Percentiles rank a stretch among this genome's conserved stretches.
phyloP scores from a whole-genome alignment of 2,888 invertebrate genomes.

The Stenichneumon culpator region DNA sequence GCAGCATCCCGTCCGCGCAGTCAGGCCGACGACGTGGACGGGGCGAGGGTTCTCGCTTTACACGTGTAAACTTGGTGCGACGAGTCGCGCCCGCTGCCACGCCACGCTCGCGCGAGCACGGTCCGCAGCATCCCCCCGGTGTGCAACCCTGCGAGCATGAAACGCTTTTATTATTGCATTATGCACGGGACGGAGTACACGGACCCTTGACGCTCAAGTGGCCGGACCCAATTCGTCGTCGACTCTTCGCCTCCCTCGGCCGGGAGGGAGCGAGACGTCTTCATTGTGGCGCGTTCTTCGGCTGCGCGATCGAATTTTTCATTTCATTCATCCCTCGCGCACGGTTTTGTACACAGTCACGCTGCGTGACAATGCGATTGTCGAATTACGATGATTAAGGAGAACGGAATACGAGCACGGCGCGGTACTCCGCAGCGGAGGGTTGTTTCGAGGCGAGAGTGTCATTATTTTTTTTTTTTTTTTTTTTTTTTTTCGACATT shows the following conservation, averaged over 20 bases:
- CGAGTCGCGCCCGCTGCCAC: constrained; percentile 56
- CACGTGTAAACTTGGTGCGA: constrained; percentile 68
- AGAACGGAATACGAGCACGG: constrained; percentile 28
- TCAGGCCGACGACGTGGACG: constrained; percentile 47
- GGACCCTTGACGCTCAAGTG: constrained; percentile 73
- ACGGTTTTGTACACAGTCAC: constrained; percentile 33
- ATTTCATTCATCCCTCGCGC: constrained; percentile 28
- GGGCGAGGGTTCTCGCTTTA: constrained; percentile 54
- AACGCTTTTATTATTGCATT: constrained; percentile 75
- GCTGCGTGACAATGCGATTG: constrained; percentile 56
- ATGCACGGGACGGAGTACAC: constrained; percentile 73
- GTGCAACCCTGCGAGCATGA: constrained; percentile 71
- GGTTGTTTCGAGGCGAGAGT: constrained; percentile 2
- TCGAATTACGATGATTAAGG: constrained; percentile 61
- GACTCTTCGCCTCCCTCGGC: constrained; percentile 32
- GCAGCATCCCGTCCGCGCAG: constrained; percentile 20
- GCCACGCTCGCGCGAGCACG: constrained; percentile 60
- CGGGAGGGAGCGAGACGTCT: constrained; percentile 18
- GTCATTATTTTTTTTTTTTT: constrained; percentile 17
- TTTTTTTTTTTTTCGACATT: not conserved
- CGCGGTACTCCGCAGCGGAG: constrained; percentile 13
- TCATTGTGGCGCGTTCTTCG: constrained; percentile 36
- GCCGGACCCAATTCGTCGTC: constrained; percentile 67
- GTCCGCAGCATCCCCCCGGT: constrained; percentile 30
- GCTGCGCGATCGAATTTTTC: constrained; percentile 47